These are phyloP conservation scores for Anagrus nilaparvatae DNA, from an alignment of 1,140 invertebrate genomes.

Conservation along the genomic window DNA sequence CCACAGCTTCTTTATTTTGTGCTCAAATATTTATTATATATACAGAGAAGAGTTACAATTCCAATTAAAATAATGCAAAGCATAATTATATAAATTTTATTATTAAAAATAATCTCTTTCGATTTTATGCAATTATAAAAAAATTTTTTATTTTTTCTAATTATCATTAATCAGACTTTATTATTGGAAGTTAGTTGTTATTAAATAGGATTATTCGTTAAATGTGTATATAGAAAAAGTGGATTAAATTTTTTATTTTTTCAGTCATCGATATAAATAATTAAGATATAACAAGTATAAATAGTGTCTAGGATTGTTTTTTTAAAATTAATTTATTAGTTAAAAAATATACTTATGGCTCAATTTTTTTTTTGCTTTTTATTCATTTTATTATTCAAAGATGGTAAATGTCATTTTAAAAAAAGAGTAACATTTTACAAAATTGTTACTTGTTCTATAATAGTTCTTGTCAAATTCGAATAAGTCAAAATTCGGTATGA, in stretches of 20 bases:
- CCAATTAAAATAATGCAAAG: no score
- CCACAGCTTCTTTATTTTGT: constrained; percentile 36
- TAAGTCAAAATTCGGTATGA: constrained; percentile 43
- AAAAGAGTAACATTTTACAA: constrained; percentile 13
- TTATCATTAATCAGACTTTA: constrained; percentile 10
- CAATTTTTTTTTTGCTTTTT: no score
- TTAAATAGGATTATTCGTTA: constrained; percentile 13
- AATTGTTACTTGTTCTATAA: constrained; percentile 37
- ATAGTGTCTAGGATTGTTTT: no score
- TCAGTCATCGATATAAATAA: no score
- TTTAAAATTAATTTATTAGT: no score
- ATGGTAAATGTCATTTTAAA: constrained; percentile 7
- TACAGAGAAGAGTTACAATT: constrained; percentile 35
- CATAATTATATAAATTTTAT: constrained; percentile 17
- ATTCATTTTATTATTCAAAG: no score
- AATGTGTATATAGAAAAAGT: no score
- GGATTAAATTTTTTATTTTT: no score
- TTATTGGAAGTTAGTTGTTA: constrained; percentile 10
- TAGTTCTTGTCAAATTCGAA: constrained; percentile 40
- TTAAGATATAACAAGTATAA: no score
- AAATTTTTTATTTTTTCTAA: constrained; percentile 6
- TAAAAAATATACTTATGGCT: no score
- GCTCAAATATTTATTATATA: constrained; percentile 35
- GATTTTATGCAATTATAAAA: constrained; percentile 9
- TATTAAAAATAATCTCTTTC: neutral